phyloP scores from a whole-genome alignment of 1,140 invertebrate genomes.

The Neodiprion fabricii region DNA sequence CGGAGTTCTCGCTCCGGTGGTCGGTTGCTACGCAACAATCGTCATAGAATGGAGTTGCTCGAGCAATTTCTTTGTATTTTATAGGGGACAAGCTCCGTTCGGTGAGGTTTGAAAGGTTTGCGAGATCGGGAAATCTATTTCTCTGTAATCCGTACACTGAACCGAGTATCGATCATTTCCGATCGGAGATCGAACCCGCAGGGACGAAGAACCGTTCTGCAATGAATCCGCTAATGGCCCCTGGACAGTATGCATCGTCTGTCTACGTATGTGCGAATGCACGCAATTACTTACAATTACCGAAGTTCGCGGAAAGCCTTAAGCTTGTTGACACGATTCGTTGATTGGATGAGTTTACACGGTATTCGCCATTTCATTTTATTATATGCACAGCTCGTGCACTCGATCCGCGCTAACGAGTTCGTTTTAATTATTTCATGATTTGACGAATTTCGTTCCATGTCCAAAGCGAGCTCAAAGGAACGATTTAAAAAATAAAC shows the following conservation, averaged over 20 bases:
- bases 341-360: neutral
- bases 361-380: neutral
- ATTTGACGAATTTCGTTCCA: too few species aligned
- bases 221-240: neutral
- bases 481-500: too few species aligned
- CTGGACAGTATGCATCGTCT: neutral
- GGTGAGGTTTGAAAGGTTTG: neutral
- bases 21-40: constrained; percentile 1
- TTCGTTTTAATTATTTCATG: neutral
- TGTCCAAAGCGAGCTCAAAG: too few species aligned
- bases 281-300: neutral
- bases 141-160: neutral
- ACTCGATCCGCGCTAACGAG: neutral
- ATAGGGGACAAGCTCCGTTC: neutral
- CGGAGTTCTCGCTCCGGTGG: neutral
- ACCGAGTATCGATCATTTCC: too few species aligned
- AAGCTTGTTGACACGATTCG: neutral
- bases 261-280: too few species aligned
- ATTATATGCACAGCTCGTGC: neutral
- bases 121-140: neutral
- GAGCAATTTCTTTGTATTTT: constrained; percentile 1
- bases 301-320: neutral
- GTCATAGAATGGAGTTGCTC: neutral
- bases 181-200: too few species aligned
- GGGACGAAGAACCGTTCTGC: neutral